Percentiles rank a stretch among this genome's conserved stretches.
Conservation (phyloP, 2,797 vertebrate species). For the Pseudochaenichthys georgianus region DNA sequence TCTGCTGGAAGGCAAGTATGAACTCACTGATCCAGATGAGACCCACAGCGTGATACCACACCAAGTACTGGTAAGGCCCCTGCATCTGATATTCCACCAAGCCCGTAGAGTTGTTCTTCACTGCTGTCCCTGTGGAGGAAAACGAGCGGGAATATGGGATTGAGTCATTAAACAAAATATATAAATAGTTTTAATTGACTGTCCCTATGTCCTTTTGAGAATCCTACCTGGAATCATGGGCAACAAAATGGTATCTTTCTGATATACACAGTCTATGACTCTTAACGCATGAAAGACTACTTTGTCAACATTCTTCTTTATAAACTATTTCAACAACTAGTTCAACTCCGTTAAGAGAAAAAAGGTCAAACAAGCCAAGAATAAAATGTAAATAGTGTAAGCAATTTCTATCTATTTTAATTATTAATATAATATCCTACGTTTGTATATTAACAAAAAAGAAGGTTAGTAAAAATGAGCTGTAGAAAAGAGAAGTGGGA, state of each 20-base stretch:
- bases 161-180: background rate
- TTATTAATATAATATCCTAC: no score
- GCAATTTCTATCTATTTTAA: background rate
- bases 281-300: background rate
- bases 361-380: background rate
- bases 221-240: background rate
- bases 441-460: no score
- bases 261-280: background rate
- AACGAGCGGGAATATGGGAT: background rate
- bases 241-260: background rate
- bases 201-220: background rate
- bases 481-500: conserved; percentile 59
- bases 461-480: conserved; percentile 6
- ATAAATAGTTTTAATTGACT: background rate
- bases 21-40: conserved; percentile 99
- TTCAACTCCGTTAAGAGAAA: background rate
- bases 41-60: conserved; percentile 95
- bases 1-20: conserved; percentile 98
- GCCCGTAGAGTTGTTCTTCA: conserved; percentile 87
- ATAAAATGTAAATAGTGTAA: background rate
- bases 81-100: conserved; percentile 90
- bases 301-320: background rate
- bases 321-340: no score
- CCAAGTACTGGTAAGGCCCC: conserved; percentile 93
- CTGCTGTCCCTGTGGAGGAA: conserved; percentile 85